Conservation (phyloP, 64 coral and sea anemone genomes). For the Exaiptasia diaphana region DNA sequence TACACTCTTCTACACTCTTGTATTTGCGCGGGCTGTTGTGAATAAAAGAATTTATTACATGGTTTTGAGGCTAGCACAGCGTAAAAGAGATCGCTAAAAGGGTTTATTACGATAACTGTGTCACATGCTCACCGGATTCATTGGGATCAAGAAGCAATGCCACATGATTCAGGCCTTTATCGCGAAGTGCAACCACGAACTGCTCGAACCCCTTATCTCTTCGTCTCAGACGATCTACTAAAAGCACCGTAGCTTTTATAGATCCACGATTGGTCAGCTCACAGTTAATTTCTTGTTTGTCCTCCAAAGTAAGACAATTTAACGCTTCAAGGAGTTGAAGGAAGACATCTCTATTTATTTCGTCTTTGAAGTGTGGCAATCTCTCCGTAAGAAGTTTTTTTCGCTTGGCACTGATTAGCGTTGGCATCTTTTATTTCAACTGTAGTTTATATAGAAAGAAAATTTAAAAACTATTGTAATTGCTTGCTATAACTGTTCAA, state of each 20-base stretch:
- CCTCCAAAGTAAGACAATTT: slow-evolving; percentile 19
- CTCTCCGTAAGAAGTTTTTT: not conserved
- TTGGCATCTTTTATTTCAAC: too few relatives aligned
- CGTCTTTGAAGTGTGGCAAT: not conserved
- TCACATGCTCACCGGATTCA: not conserved
- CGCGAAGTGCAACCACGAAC: slow-evolving; percentile 39
- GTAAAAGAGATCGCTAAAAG: not conserved
- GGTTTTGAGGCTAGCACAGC: not conserved
- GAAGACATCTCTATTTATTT: not conserved
- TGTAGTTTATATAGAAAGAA: too few relatives aligned
- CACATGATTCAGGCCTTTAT: slow-evolving; percentile 1
- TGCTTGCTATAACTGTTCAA: too few relatives aligned
- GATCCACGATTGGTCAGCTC: not conserved
- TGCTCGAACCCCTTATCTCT: slow-evolving; percentile 31
- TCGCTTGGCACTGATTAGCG: too few relatives aligned
- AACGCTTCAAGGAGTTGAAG: slow-evolving; percentile 9
- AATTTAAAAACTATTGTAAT: too few relatives aligned
- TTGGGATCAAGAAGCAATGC: slow-evolving; percentile 37
- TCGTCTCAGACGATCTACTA: slow-evolving; percentile 41
- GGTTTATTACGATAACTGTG: not conserved
- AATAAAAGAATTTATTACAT: not conserved
- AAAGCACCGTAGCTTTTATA: not conserved
- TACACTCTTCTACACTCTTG: not conserved
- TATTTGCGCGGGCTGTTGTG: not conserved
- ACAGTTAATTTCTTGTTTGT: slow-evolving; percentile 15